These are phyloP conservation scores for Drosophila pseudoobscura DNA, from an alignment of 1,140 invertebrate genomes.

Conservation along the genomic window DNA sequence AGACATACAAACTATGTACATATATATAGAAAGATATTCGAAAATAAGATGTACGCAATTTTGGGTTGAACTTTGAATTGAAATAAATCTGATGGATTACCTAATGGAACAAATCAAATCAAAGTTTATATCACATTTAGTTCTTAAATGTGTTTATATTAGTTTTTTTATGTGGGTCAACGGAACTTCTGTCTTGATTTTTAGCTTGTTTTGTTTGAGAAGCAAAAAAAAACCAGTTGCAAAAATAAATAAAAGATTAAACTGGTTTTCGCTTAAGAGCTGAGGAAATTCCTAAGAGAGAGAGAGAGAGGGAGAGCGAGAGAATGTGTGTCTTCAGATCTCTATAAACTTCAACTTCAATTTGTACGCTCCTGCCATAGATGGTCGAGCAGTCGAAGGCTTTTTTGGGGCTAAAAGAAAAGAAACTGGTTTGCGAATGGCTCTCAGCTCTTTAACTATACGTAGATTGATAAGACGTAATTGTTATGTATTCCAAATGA, in stretches of 20 bases:
- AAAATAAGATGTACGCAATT: constrained; percentile 17
- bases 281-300: constrained; percentile 28
- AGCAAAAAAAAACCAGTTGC: constrained; percentile 50
- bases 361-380: constrained; percentile 15
- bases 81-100: constrained; percentile 22
- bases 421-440: not conserved
- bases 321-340: constrained; percentile 11
- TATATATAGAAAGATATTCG: not conserved
- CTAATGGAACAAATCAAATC: constrained; percentile 20
- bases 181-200: constrained; percentile 23
- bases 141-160: constrained; percentile 18
- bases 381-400: constrained; percentile 8
- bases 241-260: constrained; percentile 41
- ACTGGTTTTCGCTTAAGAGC: constrained; percentile 47
- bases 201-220: constrained; percentile 36
- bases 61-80: constrained; percentile 34
- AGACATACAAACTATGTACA: constrained; percentile 1
- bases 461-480: not conserved
- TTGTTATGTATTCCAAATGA: too few relatives aligned
- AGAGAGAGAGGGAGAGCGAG: not conserved
- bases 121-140: constrained; percentile 3
- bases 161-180: constrained; percentile 59
- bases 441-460: not conserved
- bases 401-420: not conserved
- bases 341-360: constrained; percentile 24